Evolutionary conservation across 2,888 invertebrate genomes (phyloP).

Genomic region (Lobophora halterata): DNA sequence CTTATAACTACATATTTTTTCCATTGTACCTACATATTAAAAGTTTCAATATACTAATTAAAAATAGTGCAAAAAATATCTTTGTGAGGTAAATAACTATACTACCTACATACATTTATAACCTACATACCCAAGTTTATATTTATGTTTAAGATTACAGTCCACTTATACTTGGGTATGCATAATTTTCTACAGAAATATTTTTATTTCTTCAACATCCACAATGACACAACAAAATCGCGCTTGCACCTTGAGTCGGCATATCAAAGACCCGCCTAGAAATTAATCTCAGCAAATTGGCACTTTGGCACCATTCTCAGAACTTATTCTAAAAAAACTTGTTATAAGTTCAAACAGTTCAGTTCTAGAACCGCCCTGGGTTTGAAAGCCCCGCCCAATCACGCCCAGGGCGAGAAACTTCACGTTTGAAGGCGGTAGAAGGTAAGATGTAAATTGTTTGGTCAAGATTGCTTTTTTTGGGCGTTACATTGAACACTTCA

Average conservation of each 20-base stretch:
- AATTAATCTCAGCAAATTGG: slow-evolving; percentile 68
- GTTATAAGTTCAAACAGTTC: slow-evolving; percentile 48
- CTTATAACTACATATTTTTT: too few relatives aligned
- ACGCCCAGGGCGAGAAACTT: slow-evolving; percentile 50
- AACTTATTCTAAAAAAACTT: too few relatives aligned
- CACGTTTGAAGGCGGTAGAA: slow-evolving; percentile 35
- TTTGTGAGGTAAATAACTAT: too few relatives aligned
- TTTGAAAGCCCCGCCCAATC: slow-evolving; percentile 58
- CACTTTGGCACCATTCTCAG: slow-evolving; percentile 48
- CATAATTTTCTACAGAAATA: too few relatives aligned
- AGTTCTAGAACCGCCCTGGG: slow-evolving; percentile 52
- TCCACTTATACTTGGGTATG: too few relatives aligned
- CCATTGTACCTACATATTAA: too few relatives aligned
- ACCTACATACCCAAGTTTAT: too few relatives aligned
- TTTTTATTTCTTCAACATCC: neutral
- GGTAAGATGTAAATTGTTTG: slow-evolving; percentile 55
- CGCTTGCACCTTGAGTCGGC: slow-evolving; percentile 45
- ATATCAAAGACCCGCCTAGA: slow-evolving; percentile 37
- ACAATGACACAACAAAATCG: slow-evolving; percentile 36
- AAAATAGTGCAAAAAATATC: too few relatives aligned
- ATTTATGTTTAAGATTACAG: too few relatives aligned
- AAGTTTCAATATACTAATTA: too few relatives aligned
- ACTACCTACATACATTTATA: too few relatives aligned
- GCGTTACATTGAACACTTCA: slow-evolving; percentile 30
- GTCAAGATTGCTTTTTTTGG: slow-evolving; percentile 34